A percentile compares a stretch with the other conserved stretches of the same genome.
Conservation (phyloP, 1,140 invertebrate species). For the Venustaconcha ellipsiformis region DNA sequence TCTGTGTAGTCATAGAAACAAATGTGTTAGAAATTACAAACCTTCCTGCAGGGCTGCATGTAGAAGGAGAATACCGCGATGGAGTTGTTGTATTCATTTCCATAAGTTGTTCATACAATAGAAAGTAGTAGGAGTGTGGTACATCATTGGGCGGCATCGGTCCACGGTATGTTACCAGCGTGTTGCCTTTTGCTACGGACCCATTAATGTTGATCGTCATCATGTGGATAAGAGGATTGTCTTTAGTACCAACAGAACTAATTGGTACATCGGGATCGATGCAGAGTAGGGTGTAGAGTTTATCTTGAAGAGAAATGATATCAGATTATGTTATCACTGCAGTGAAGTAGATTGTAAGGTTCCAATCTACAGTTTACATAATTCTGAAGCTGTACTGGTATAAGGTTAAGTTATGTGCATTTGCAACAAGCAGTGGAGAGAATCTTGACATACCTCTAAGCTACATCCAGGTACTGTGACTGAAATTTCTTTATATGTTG, state of each 20-base stretch:
- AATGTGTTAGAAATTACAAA: background rate
- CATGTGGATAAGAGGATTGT: constrained; percentile 37
- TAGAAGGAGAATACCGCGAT: constrained; percentile 17
- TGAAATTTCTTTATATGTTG: too few species aligned
- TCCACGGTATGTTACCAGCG: constrained; percentile 30
- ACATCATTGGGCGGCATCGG: constrained; percentile 36
- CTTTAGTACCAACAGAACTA: constrained; percentile 31
- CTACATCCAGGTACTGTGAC: too few species aligned
- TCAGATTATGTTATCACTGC: background rate
- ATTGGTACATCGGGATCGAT: constrained; percentile 38
- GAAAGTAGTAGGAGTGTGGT: constrained; percentile 41
- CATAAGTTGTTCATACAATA: constrained; percentile 33
- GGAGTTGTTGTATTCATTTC: constrained; percentile 18
- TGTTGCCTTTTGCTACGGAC: constrained; percentile 31
- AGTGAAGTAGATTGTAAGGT: background rate
- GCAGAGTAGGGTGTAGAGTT: constrained; percentile 34
- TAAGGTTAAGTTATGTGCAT: too few species aligned
- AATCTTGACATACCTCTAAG: too few species aligned
- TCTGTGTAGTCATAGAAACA: background rate
- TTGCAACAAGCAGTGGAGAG: too few species aligned
- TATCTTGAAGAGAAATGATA: constrained; percentile 21
- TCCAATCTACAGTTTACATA: too few species aligned
- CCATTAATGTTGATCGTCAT: constrained; percentile 38
- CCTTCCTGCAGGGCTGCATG: constrained; percentile 22
- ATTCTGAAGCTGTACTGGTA: too few species aligned